Conservation (phyloP, 2,888 invertebrate genomes). For the Hartigia nigra region DNA sequence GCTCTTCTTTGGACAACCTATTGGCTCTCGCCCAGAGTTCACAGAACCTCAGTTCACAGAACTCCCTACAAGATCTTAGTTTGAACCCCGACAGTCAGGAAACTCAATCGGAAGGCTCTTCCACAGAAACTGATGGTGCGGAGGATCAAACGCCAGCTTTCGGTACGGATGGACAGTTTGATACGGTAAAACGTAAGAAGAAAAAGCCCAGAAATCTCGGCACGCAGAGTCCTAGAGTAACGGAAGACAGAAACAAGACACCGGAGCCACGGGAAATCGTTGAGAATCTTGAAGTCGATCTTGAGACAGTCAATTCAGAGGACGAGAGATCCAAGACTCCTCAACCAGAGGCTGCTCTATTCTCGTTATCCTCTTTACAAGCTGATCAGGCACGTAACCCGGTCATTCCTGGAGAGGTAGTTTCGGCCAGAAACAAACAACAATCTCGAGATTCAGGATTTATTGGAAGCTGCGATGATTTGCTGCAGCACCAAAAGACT, state of each 20-base stretch:
- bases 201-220: conserved; percentile 71
- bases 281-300: conserved; percentile 68
- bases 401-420: conserved; percentile 45
- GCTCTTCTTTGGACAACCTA: conserved; percentile 83
- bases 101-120: conserved; percentile 68
- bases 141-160: conserved; percentile 72
- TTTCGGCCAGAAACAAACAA: conserved; percentile 74
- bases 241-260: conserved; percentile 74
- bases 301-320: conserved; percentile 65
- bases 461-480: conserved; percentile 88
- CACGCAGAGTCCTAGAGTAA: conserved; percentile 61
- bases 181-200: conserved; percentile 87
- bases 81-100: conserved; percentile 58
- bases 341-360: conserved; percentile 69
- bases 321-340: conserved; percentile 76
- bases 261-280: conserved; percentile 74
- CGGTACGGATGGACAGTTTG: conserved; percentile 81
- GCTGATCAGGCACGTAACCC: conserved; percentile 41
- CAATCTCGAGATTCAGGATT: conserved; percentile 90
- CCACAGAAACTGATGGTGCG: conserved; percentile 79
- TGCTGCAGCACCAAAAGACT: conserved; percentile 74
- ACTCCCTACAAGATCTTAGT: conserved; percentile 59
- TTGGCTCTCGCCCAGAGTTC: conserved; percentile 67
- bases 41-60: conserved; percentile 58
- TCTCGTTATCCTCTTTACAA: conserved; percentile 29